A percentile compares a stretch with the other conserved stretches of the same genome.
These are phyloP conservation scores for Takifugu flavidus DNA, from an alignment of 2,113 vertebrate species.

Conservation along the genomic window DNA sequence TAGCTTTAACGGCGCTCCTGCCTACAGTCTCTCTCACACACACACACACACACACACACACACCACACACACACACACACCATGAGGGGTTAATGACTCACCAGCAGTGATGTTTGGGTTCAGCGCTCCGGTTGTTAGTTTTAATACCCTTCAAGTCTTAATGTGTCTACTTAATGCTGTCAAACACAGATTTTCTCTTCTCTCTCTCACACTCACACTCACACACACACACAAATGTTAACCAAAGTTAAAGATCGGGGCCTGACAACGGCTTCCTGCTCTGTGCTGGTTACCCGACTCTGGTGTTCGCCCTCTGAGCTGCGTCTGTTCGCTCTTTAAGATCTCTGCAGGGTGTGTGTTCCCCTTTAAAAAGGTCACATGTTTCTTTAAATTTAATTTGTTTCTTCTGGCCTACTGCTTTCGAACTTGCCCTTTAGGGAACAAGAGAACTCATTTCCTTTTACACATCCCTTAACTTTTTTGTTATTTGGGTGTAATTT, in stretches of 20 bases:
- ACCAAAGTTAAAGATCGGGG: conserved; percentile 20
- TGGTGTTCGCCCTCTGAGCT: not conserved
- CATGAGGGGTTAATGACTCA: conserved; percentile 52
- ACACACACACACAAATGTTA: conserved; percentile 10
- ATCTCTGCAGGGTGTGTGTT: not conserved
- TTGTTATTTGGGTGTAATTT: too few relatives aligned
- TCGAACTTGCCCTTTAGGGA: not conserved
- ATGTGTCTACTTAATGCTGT: conserved; percentile 39
- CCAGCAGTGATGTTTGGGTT: conserved; percentile 40
- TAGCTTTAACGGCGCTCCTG: conserved; percentile 17
- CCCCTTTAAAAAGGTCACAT: not conserved
- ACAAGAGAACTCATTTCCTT: too few relatives aligned
- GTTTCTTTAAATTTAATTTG: too few relatives aligned
- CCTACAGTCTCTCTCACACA: not conserved
- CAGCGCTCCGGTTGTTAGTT: conserved; percentile 46
- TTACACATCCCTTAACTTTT: too few relatives aligned
- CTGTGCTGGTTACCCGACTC: not conserved
- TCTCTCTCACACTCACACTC: conserved; percentile 7
- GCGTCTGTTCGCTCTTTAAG: too few relatives aligned
- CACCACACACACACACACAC: not conserved
- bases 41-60: not conserved
- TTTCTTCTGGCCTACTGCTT: not conserved
- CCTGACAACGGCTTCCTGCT: conserved; percentile 8
- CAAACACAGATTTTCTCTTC: not conserved
- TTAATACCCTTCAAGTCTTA: conserved; percentile 53